Evolutionary conservation across 1,140 invertebrate genomes (phyloP), one percentile per base, ranked within the genome.

Genomic region (Oryctes rhinoceros): DNA sequence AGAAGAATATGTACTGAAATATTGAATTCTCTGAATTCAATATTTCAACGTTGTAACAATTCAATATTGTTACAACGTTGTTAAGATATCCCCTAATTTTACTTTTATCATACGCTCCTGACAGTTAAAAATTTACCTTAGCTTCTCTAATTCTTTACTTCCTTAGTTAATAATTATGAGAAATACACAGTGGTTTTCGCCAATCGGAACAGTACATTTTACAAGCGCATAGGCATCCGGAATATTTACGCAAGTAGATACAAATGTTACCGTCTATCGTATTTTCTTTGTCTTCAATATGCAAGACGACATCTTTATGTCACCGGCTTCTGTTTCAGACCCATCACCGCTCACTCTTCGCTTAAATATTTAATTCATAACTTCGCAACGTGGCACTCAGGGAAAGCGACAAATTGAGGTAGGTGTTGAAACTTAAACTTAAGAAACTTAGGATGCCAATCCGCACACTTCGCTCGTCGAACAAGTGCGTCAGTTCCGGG

Each of bases 371-470:
- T 44, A 44, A 44, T 44, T 44, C 39, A 44, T 44, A 44, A 44
- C 39, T 44, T 44, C 39, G 39, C 39, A 44, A 44, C 39, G 49
- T 53, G n/a, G 49, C 49, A 53, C 49, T 53, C n/a, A 53, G 13
- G 3, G n/a, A 53, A 53, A 11, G 49, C n/a, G 49, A 18, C 49
- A 53, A 53, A 53, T 53, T 53, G 49, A 18, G n/a, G 49, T 53
- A 53, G 39, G 65, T 67, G 65, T 35, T 35, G 65, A 67, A 67
- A 67, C 65, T 53, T 53, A 13, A 67, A 24, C 65, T 24, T 67
- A 35, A 67, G 65, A 67, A 67, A 67, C 65, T 67, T 67, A 67
- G n/a, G 10, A 24, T 67, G 65, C 65, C 65, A 67, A 67, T 67
- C 65, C 65, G 18, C 65, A 35, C 6, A 67, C 65, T 18, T 67